Evolutionary conservation across 92 coral and sea anemone genomes (phyloP).

Genomic region (Zoanthus solanderi): DNA sequence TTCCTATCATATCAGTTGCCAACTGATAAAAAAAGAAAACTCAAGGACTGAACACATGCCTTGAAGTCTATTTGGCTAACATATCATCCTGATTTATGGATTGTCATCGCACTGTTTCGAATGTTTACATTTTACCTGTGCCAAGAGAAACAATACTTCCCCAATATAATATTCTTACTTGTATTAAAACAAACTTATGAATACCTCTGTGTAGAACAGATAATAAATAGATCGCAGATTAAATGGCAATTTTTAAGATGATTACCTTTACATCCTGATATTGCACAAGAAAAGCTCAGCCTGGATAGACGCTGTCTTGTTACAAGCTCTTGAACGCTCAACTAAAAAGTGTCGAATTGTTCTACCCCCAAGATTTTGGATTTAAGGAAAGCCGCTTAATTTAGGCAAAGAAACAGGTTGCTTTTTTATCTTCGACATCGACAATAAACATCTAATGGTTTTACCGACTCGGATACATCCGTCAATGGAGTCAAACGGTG

Average conservation of each 20-base stretch:
- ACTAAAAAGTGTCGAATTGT: neutral
- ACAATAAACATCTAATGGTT: constrained; percentile 49
- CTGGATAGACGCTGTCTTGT: neutral
- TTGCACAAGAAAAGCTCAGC: constrained; percentile 6
- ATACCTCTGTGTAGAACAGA: constrained; percentile 71
- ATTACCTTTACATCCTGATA: constrained; percentile 46
- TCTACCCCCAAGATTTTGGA: neutral
- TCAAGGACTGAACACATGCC: neutral
- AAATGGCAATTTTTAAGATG: constrained; percentile 61
- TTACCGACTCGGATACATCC: constrained; percentile 47
- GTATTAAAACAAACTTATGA: constrained; percentile 72
- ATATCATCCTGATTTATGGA: constrained; percentile 2
- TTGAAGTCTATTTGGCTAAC: neutral
- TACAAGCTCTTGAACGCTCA: constrained; percentile 9
- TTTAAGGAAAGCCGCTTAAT: constrained; percentile 12
- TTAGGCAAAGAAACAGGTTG: neutral
- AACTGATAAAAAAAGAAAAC: constrained; percentile 6
- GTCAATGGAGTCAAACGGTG: constrained; percentile 30
- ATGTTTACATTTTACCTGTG: constrained; percentile 30
- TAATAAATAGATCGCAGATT: constrained; percentile 57
- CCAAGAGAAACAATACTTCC: constrained; percentile 55
- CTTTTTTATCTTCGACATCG: constrained; percentile 28
- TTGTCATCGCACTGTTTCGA: neutral
- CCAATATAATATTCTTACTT: constrained; percentile 60
- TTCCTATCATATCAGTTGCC: constrained; percentile 14